phyloP scores from a whole-genome alignment of 2,797 vertebrate genomes.

The Coreius guichenoti region DNA sequence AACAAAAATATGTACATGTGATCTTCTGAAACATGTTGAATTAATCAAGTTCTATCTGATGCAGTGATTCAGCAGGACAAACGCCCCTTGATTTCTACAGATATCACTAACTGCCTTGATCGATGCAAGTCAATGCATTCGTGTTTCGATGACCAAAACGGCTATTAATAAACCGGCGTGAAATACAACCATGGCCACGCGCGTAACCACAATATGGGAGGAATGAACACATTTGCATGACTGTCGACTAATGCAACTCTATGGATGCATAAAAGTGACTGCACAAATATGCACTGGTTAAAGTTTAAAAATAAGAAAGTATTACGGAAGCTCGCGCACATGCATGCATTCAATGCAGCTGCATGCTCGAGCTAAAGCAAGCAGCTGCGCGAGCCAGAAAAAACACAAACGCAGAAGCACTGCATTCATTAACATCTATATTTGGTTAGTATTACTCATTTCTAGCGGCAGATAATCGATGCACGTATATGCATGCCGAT shows the following conservation, averaged over 20 bases:
- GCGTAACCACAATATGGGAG: too few relatives aligned
- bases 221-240: background rate
- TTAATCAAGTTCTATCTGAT: background rate
- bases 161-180: background rate
- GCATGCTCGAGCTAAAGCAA: background rate
- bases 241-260: background rate
- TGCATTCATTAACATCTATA: background rate
- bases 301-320: conserved; percentile 7
- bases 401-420: background rate
- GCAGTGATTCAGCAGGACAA: background rate
- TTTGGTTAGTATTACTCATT: background rate
- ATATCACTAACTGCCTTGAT: background rate
- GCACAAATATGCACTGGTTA: background rate
- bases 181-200: background rate
- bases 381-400: conserved; percentile 4
- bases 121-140: background rate
- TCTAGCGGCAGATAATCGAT: background rate
- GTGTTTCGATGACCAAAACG: background rate
- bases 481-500: background rate
- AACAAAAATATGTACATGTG: background rate
- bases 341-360: conserved; percentile 17
- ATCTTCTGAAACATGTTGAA: background rate
- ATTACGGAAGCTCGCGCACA: background rate
- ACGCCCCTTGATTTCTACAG: background rate
- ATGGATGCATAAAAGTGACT: background rate